These are phyloP conservation scores for Eristalis pertinax DNA, from an alignment of 2,888 invertebrate genomes.

Conservation along the genomic window DNA sequence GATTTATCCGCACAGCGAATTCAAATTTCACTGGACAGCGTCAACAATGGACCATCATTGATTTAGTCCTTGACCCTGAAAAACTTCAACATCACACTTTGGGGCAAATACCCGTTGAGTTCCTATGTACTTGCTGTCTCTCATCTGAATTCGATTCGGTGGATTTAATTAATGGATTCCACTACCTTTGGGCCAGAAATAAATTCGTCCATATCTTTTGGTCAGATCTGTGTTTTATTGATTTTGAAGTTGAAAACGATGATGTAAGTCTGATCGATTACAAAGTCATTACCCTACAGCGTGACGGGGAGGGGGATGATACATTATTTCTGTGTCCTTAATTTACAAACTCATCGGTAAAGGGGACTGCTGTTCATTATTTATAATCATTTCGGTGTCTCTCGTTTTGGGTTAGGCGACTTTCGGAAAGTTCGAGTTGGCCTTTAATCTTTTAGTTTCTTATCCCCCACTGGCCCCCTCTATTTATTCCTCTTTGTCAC, in stretches of 20 bases:
- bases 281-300: not conserved
- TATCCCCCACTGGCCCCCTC: no score
- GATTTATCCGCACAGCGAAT: not conserved
- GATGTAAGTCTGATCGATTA: not conserved
- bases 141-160: not conserved
- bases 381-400: not conserved
- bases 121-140: not conserved
- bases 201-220: not conserved
- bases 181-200: not conserved
- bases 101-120: not conserved
- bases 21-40: not conserved
- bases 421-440: no score
- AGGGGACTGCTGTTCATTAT: not conserved
- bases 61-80: not conserved
- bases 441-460: no score
- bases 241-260: not conserved
- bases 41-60: not conserved
- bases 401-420: not conserved
- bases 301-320: not conserved
- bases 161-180: not conserved
- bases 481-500: not conserved
- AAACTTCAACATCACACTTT: not conserved
- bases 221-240: not conserved
- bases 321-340: not conserved
- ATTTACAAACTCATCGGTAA: not conserved